These are phyloP conservation scores for Acleris cristana DNA, from an alignment of 2,888 invertebrate species.

Conservation along the genomic window DNA sequence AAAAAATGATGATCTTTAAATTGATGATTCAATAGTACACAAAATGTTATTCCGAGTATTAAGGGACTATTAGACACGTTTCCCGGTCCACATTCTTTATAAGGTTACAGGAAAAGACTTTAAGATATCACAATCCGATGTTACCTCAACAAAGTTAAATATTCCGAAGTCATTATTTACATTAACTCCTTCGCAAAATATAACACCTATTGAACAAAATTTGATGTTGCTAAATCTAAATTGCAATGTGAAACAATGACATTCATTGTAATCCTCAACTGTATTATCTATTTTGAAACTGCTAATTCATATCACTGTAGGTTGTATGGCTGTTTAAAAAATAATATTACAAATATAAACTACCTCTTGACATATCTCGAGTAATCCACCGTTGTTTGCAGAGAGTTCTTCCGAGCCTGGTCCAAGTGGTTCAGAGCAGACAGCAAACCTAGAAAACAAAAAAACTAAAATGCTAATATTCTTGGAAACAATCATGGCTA, in stretches of 20 bases:
- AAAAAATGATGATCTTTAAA: constrained; percentile 38
- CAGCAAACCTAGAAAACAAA: constrained; percentile 68
- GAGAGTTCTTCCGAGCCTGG: constrained; percentile 81
- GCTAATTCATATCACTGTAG: constrained; percentile 24
- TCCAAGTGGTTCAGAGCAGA: constrained; percentile 80
- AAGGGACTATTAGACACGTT: constrained; percentile 24
- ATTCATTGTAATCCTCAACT: constrained; percentile 40
- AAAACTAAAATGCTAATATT: constrained; percentile 70
- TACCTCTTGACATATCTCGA: constrained; percentile 93
- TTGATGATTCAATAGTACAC: constrained; percentile 36
- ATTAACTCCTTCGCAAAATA: constrained; percentile 9
- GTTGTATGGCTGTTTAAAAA: constrained; percentile 34
- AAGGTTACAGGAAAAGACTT: constrained; percentile 3
- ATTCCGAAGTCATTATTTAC: not conserved
- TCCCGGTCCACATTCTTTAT: constrained; percentile 16
- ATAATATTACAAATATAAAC: constrained; percentile 38
- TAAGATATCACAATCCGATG: not conserved
- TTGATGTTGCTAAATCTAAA: constrained; percentile 26
- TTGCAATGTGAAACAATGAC: constrained; percentile 33
- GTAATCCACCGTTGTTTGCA: constrained; percentile 91
- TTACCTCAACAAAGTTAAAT: not conserved
- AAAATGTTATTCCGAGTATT: constrained; percentile 29
- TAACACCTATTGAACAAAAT: constrained; percentile 27
- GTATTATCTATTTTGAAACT: constrained; percentile 37
- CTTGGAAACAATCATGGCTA: constrained; percentile 69